Percentiles rank a stretch among this genome's conserved stretches.
These are phyloP conservation scores for Unio delphinus DNA, from an alignment of 2,888 invertebrate genomes.

Conservation along the genomic window DNA sequence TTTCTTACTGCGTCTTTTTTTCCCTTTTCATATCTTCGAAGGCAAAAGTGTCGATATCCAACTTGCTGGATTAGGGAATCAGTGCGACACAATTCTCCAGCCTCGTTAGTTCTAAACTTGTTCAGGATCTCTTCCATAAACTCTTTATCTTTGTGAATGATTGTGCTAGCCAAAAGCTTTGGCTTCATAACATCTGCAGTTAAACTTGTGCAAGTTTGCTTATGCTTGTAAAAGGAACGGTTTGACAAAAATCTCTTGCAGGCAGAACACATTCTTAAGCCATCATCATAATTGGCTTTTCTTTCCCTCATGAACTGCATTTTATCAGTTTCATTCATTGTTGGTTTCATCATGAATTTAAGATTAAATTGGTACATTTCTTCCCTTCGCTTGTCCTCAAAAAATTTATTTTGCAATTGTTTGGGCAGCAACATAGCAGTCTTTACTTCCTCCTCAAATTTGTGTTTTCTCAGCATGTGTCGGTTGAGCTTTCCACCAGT, in stretches of 20 bases:
- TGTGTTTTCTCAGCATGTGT: too few relatives aligned
- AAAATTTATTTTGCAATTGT: slow-evolving; percentile 9
- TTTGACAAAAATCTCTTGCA: slow-evolving; percentile 17
- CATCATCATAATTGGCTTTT: slow-evolving; percentile 13
- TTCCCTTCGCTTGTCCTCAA: slow-evolving; percentile 9
- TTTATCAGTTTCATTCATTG: slow-evolving; percentile 2
- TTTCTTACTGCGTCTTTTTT: slow-evolving; percentile 15
- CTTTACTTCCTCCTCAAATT: neutral
- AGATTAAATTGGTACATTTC: slow-evolving; percentile 10
- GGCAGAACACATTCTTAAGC: slow-evolving; percentile 15
- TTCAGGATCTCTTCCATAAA: slow-evolving; percentile 15
- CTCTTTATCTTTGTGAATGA: slow-evolving; percentile 12
- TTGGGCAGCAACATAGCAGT: slow-evolving; percentile 2
- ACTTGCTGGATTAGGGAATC: slow-evolving; percentile 7
- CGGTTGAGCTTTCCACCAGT: slow-evolving; percentile 5
- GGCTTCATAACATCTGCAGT: slow-evolving; percentile 2
- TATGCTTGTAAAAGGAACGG: slow-evolving; percentile 11
- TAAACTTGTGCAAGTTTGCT: slow-evolving; percentile 2
- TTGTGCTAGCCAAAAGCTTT: slow-evolving; percentile 3
- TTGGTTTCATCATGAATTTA: neutral
- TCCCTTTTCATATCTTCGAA: slow-evolving; percentile 8
- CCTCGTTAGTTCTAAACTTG: slow-evolving; percentile 11
- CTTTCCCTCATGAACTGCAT: slow-evolving; percentile 14
- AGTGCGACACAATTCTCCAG: slow-evolving; percentile 6
- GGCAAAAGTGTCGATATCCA: slow-evolving; percentile 14